Conservation (phyloP, 2,797 vertebrate species). For the Semotilus atromaculatus region DNA sequence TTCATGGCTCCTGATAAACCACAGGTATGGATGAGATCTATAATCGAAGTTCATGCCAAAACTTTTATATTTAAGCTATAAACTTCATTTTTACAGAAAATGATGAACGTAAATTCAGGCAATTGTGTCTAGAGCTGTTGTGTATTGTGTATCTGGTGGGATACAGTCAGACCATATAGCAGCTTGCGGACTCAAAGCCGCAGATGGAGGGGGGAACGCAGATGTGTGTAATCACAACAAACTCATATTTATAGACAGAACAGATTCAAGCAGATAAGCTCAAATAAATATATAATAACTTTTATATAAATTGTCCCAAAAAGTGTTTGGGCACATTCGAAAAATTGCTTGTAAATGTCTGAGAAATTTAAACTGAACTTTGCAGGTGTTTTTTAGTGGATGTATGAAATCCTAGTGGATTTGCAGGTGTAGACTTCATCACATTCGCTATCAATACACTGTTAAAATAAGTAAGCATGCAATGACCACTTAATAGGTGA, state of each 20-base stretch:
- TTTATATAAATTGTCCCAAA: neutral
- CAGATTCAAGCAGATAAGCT: neutral
- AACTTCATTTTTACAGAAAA: neutral
- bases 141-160: slow-evolving; percentile 13
- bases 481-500: neutral
- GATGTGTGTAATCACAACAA: neutral
- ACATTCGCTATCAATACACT: neutral
- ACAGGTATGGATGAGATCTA: slow-evolving; percentile 5
- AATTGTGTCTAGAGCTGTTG: neutral
- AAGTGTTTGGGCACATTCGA: too few relatives aligned
- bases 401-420: neutral
- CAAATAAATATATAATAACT: neutral
- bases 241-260: neutral
- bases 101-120: neutral
- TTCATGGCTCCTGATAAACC: slow-evolving; percentile 48
- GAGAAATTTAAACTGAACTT: neutral
- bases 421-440: neutral
- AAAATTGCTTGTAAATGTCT: neutral
- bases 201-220: too few relatives aligned
- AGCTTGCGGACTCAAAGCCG: neutral
- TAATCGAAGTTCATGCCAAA: neutral
- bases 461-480: neutral
- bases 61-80: neutral
- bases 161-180: slow-evolving; percentile 6
- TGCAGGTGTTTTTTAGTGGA: neutral